Base-by-base conservation (phyloP, 2,888 invertebrate species). In the Nemoura dubitans region DNA sequence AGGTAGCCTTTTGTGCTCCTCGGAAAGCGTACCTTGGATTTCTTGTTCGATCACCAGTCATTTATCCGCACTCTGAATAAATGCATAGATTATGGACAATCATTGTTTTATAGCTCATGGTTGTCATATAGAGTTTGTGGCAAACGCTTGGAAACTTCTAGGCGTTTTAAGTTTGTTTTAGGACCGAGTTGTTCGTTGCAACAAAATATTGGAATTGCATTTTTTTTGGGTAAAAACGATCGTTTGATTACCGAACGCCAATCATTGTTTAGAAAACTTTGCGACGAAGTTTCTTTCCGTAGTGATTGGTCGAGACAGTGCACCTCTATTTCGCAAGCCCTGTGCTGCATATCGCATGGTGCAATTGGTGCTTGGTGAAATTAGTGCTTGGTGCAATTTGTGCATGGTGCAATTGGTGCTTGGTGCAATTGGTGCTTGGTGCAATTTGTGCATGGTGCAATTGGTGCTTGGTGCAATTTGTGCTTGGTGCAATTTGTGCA, bases 1-100 rank as follows among this genome's bases (percentile, higher is more conserved):
- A 59, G 59, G 59, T 59, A 59, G 78, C 27, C 28, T 27, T 26
- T 28, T 78, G 78, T 28, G 78, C 6, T 78, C 36, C 3, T 3
- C 27, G 27, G 25, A 26, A 14, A 78, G 28, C 26, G 25, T 78
- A 78, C 27, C 28, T 78, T 78, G 78, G 25, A 78, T 78, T 21
- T 78, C 78, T 78, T 78, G 78, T 78, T 78, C 16, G n/a, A 78
- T 78, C 78, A 26, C 78, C 28, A 10, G 78, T 59, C 59, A 59
- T 59, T 59, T 59, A 59, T 59, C 21, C 21, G 21, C 59, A 59
- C 14, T 59, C 59, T 59, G 59, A 59, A 59, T 59, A 59, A 59
- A 59, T 59, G 59, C 59, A 59, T 59, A 59, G 59, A 59, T 59
- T 59, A 59, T 36, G 14, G 14, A 10, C 21, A 59, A 59, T 21